A percentile compares a stretch with the other conserved stretches of the same genome.
These are phyloP conservation scores for Microdon myrmicae DNA, from an alignment of 2,888 invertebrate species.

Conservation along the genomic window DNA sequence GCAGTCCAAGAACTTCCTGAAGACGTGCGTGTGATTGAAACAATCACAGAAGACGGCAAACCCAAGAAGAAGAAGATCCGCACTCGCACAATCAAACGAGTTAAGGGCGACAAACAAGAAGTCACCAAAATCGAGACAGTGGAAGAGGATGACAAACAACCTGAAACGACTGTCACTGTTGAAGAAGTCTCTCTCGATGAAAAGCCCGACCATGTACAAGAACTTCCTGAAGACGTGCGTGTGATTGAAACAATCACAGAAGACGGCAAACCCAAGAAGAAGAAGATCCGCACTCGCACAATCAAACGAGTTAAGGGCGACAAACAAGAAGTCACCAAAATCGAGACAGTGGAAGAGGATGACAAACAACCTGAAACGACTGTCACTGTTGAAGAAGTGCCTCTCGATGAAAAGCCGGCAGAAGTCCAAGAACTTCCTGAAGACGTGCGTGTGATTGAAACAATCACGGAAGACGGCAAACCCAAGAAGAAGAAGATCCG, in stretches of 20 bases:
- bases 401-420: constrained; percentile 9
- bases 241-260: constrained; percentile 9
- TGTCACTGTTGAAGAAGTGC: constrained; percentile 13
- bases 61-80: constrained; percentile 14
- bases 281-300: constrained; percentile 11
- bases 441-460: constrained; percentile 9
- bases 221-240: constrained; percentile 17
- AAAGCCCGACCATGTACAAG: constrained; percentile 2
- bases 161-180: constrained; percentile 18
- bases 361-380: constrained; percentile 16
- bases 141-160: constrained; percentile 15
- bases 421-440: constrained; percentile 10
- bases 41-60: constrained; percentile 11
- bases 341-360: constrained; percentile 18
- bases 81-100: constrained; percentile 6
- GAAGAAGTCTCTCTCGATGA: constrained; percentile 7
- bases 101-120: constrained; percentile 17
- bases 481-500: constrained; percentile 17
- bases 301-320: constrained; percentile 15
- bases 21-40: constrained; percentile 6
- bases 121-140: constrained; percentile 21
- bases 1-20: constrained; percentile 12
- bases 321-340: constrained; percentile 19
- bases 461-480: constrained; percentile 9
- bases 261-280: constrained; percentile 16